Evolutionary conservation across 2,113 vertebrate genomes (phyloP), one percentile per base, ranked within the genome.

Genomic region (Fregetta grallaria): DNA sequence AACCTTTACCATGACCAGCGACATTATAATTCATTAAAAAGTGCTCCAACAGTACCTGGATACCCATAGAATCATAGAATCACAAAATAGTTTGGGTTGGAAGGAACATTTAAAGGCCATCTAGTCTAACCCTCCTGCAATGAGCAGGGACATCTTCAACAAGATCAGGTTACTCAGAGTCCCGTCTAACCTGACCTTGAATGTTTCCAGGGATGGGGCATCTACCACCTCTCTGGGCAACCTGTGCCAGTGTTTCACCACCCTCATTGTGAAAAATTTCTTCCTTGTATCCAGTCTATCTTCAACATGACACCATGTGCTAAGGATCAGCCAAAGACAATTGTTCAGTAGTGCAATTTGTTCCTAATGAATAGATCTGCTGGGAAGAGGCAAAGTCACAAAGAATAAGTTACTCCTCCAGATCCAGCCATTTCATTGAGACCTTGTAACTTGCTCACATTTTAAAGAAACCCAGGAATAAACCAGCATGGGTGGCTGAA

Each of bases 391-490:
- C 4, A 92, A 82, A 87, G 25, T 58, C 40, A 38, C 36, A 14
- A 44, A 47, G 44, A 62, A 27, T 27, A 58, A 79, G 21, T 42
- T 72, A 50, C 13, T 75, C 13, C 36, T 88, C 26, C 32, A n/a
- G 27, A 70, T 49, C 42, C 67, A 82, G 4, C 13, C 29, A 27
- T 81, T 87, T 75, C 32, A 76, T 4, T 88, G 40, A 65, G 45
- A 55, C 34, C 40, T 77, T 58, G 18, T 29, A 76, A 58, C 53
- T n/a, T 68, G 21, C n/a, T 44, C 58, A 58, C 49, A 32, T 66
- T 86, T 78, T 73, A 88, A 93, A 79, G 77, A 87, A 92, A 78
- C 18, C 8, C 40, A 22, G 30, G 47, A 81, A 72, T 74, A 92
- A 92, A 79, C n/a, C 77, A 89, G 34, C 30, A 65, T 45, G 59